Base-by-base conservation (phyloP, 2,888 invertebrate genomes). In the Serripes groenlandicus region DNA sequence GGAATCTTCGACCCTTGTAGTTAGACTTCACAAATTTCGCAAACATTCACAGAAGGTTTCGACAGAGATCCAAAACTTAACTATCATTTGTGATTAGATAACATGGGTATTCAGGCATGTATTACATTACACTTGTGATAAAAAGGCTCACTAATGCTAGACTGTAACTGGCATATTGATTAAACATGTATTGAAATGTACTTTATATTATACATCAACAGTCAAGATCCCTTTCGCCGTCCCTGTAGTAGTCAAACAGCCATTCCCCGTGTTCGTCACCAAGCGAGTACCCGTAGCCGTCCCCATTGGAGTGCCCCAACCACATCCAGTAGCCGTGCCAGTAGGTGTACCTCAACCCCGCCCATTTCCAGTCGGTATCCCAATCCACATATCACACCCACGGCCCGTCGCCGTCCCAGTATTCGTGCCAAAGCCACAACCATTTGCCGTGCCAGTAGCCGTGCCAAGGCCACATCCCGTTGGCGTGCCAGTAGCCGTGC, bases 361-460 rank as follows among this genome's bases (percentile, higher is more conserved):
- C 15, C 66, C 66, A 35, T 37, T 66, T 21, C 66, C 66, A 42
- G 37, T 66, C n/a, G 66, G 35, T 23, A 42, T 66, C n/a, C 66
- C 66, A 23, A 35, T 66, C 37, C 26, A 21, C 23, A 42, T 66
- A 3, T 42, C 66, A n/a, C 34, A 28, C 11, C 49, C 66, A 66
- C 23, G 42, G 15, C 66, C 66, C 1, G 42, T 23, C 66, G 34
- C 66, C 4, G 66, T 66, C 23, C 66, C 66, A 5, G 42, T 66
- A 9, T 37, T 37, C n/a, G 26, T 66, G 18, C 66, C 66, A 66
- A 30, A 62, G 32, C 62, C 62, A 3, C 32, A 62, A n/a, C 66
- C 66, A n/a, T 37, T 66, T 3, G 42, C 26, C n/a, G 42, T 66
- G 9, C 66, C 62, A 18, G 3, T 66, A 23, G 66, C 66, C 28